Evolutionary conservation across 2,888 invertebrate species (phyloP).

Genomic region (Heteromurus nitidus): DNA sequence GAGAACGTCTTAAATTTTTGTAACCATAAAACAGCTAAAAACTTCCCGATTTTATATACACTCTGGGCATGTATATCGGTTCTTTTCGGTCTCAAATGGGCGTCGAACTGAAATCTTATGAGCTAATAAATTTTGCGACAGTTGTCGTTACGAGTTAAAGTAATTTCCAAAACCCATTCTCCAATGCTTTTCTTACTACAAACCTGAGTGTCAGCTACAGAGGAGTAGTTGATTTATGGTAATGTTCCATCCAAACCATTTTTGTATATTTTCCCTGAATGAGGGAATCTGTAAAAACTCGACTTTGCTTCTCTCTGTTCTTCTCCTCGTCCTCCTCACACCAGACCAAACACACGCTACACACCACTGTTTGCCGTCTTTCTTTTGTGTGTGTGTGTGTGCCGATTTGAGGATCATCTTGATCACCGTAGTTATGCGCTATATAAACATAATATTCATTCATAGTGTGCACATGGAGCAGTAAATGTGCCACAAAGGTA

Average conservation of each 20-base stretch:
- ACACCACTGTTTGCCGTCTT: conserved; percentile 2
- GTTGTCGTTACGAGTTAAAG: conserved; percentile 74
- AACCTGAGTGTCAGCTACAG: conserved; percentile 73
- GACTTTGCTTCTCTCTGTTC: conserved; percentile 44
- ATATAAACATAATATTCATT: conserved; percentile 42
- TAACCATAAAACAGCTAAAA: conserved; percentile 41
- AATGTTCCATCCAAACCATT: conserved; percentile 73
- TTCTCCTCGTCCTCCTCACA: background rate
- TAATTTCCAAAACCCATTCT: conserved; percentile 74
- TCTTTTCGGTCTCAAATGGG: conserved; percentile 71
- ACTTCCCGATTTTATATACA: conserved; percentile 30
- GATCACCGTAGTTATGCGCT: conserved; percentile 27
- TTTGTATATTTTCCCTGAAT: conserved; percentile 72
- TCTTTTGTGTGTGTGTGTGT: background rate
- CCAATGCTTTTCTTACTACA: conserved; percentile 69
- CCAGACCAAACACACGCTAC: background rate
- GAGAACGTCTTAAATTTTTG: conserved; percentile 35
- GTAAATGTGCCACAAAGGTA: conserved; percentile 39
- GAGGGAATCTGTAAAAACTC: conserved; percentile 47
- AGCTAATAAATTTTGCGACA: conserved; percentile 74
- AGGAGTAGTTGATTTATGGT: conserved; percentile 74
- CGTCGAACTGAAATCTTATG: conserved; percentile 74
- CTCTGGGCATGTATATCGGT: conserved; percentile 66
- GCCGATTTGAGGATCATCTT: conserved; percentile 37
- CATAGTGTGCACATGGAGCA: conserved; percentile 28